Conservation (phyloP, 2,113 vertebrate species). For the Laterallus jamaicensis region DNA sequence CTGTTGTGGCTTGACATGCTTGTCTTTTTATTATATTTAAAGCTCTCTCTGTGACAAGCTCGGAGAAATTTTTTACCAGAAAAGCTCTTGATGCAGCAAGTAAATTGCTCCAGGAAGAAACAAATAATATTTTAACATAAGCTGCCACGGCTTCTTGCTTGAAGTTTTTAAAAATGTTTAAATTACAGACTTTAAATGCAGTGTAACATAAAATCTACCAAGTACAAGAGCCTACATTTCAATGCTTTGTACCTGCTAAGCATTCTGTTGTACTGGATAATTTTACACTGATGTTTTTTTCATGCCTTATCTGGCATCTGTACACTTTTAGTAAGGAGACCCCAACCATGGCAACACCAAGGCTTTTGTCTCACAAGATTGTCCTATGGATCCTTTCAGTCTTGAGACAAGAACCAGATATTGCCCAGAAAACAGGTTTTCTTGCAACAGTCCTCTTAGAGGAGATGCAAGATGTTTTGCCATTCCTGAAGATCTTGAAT, state of each 20-base stretch:
- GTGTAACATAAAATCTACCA: background rate
- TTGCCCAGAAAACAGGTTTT: background rate
- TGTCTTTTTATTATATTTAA: slow-evolving; percentile 65
- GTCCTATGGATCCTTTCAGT: background rate
- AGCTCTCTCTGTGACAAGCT: background rate
- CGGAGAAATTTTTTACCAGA: background rate
- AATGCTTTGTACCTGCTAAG: background rate
- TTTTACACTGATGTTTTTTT: background rate
- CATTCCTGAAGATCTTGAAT: background rate
- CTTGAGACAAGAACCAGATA: background rate
- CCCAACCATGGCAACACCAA: background rate
- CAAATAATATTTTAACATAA: slow-evolving; percentile 6
- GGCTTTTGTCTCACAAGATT: background rate
- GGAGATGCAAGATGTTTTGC: background rate
- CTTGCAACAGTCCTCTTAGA: background rate
- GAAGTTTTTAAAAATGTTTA: background rate
- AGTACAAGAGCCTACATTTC: background rate
- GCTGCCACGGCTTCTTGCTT: background rate
- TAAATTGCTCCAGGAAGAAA: slow-evolving; percentile 16
- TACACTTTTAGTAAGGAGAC: background rate
- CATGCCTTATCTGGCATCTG: background rate
- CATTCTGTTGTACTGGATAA: background rate
- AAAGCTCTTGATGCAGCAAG: background rate
- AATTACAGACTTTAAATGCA: background rate
- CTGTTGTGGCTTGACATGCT: slow-evolving; percentile 35